phyloP scores from a whole-genome alignment of 92 coral and sea anemone species.

The Pocillopora grandis region DNA sequence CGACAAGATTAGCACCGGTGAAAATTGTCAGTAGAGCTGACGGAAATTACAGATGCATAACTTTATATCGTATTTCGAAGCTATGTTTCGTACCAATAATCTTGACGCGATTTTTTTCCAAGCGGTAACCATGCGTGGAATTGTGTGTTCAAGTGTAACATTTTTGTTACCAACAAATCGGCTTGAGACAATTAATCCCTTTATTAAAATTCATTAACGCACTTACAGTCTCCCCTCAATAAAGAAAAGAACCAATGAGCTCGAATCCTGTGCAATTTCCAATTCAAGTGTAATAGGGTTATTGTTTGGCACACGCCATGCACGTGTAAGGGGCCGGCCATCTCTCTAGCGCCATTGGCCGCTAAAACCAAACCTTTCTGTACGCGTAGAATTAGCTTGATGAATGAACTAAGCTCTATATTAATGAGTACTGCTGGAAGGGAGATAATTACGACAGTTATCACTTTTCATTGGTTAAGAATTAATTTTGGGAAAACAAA shows the following conservation, averaged over 20 bases:
- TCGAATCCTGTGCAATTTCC: slow-evolving; percentile 42
- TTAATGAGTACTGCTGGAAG: slow-evolving; percentile 84
- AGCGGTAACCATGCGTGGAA: slow-evolving; percentile 62
- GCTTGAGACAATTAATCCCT: slow-evolving; percentile 73
- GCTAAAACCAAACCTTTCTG: slow-evolving; percentile 68
- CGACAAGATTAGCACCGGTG: slow-evolving; percentile 52
- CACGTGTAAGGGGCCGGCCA: slow-evolving; percentile 71
- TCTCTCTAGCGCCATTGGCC: slow-evolving; percentile 56
- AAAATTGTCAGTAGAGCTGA: slow-evolving; percentile 21
- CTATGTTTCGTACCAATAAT: slow-evolving; percentile 9
- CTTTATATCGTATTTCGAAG: slow-evolving; percentile 1
- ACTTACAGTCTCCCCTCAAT: slow-evolving; percentile 78
- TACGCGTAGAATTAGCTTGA: slow-evolving; percentile 80
- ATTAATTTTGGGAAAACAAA: slow-evolving; percentile 76
- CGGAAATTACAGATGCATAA: neutral
- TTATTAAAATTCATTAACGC: slow-evolving; percentile 91
- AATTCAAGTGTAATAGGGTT: slow-evolving; percentile 72
- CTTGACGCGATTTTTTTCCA: slow-evolving; percentile 19
- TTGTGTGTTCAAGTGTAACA: slow-evolving; percentile 79
- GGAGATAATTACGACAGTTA: slow-evolving; percentile 74
- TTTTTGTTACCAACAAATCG: slow-evolving; percentile 81
- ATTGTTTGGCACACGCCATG: slow-evolving; percentile 77
- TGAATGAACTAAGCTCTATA: slow-evolving; percentile 69
- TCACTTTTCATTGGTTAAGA: slow-evolving; percentile 74
- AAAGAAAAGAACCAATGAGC: slow-evolving; percentile 63